Evolutionary conservation across 1,140 invertebrate genomes (phyloP).

Genomic region (honey bee (Apis mellifera)): DNA sequence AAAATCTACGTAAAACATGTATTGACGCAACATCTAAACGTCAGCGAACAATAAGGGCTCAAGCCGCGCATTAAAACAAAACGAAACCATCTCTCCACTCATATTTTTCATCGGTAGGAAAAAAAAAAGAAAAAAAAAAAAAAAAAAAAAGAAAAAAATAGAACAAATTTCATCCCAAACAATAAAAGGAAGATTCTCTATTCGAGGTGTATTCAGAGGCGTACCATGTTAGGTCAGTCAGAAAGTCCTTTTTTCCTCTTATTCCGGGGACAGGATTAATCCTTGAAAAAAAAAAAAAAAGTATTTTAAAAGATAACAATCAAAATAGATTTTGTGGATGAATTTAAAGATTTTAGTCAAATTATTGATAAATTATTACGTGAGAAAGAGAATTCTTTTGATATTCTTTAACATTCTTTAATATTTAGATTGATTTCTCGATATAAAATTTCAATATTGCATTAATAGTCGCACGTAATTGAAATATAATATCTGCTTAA

Average conservation of each 20-base stretch:
- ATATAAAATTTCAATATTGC: too few species aligned
- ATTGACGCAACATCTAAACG: conserved; percentile 11
- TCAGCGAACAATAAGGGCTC: conserved; percentile 18
- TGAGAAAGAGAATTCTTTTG: background rate
- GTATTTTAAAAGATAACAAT: background rate
- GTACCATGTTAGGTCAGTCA: background rate
- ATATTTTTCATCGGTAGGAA: conserved; percentile 9
- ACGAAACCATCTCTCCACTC: conserved; percentile 6
- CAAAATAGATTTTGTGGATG: background rate
- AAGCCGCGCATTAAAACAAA: conserved; percentile 24
- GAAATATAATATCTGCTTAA: too few species aligned
- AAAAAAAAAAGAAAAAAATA: background rate
- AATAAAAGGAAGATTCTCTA: conserved; percentile 14
- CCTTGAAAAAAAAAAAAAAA: background rate
- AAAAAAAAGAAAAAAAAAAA: too few species aligned
- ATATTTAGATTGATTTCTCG: background rate
- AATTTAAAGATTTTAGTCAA: background rate
- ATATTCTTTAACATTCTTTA: background rate
- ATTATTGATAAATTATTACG: background rate
- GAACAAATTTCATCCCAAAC: conserved; percentile 18
- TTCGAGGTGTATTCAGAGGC: background rate
- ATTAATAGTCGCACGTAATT: too few species aligned
- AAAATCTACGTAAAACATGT: conserved; percentile 18
- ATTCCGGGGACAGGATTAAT: background rate
- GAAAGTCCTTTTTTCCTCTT: background rate